These are phyloP conservation scores for Bos javanicus DNA, from an alignment of 2,113 vertebrate species.

Conservation along the genomic window DNA sequence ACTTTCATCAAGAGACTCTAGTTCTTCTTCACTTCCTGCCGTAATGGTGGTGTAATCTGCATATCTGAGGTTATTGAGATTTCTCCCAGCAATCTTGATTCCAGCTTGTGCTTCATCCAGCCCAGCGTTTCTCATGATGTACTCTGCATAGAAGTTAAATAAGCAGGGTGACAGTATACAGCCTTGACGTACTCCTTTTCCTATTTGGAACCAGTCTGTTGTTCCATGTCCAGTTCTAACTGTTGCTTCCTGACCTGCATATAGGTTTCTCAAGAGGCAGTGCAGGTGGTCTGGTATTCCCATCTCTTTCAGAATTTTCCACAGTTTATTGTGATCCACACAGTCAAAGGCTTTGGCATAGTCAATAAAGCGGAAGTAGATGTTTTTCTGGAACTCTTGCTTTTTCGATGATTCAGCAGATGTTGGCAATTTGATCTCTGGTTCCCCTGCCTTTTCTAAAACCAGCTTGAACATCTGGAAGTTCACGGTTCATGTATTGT, in stretches of 20 bases:
- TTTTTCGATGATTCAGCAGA: rapidly evolving
- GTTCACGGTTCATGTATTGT: rapidly evolving
- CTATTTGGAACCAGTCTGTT: background rate
- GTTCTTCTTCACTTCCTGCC: background rate
- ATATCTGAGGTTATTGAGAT: background rate
- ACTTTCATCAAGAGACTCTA: background rate
- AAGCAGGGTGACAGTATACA: background rate
- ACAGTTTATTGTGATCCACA: background rate
- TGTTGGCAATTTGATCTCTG: background rate
- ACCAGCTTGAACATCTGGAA: background rate
- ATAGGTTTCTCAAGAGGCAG: background rate
- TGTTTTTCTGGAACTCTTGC: background rate
- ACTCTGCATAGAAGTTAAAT: background rate
- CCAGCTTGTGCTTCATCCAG: background rate
- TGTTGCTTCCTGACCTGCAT: background rate
- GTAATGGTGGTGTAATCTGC: background rate
- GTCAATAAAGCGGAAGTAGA: background rate
- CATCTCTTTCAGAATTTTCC: background rate
- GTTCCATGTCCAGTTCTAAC: background rate
- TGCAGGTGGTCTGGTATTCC: background rate
- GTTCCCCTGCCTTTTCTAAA: background rate
- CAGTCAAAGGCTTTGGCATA: background rate
- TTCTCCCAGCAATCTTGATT: background rate
- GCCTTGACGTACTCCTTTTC: background rate
- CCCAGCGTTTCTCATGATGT: background rate